phyloP scores from a whole-genome alignment of 2,797 vertebrate species.

The Halcyon badia region DNA sequence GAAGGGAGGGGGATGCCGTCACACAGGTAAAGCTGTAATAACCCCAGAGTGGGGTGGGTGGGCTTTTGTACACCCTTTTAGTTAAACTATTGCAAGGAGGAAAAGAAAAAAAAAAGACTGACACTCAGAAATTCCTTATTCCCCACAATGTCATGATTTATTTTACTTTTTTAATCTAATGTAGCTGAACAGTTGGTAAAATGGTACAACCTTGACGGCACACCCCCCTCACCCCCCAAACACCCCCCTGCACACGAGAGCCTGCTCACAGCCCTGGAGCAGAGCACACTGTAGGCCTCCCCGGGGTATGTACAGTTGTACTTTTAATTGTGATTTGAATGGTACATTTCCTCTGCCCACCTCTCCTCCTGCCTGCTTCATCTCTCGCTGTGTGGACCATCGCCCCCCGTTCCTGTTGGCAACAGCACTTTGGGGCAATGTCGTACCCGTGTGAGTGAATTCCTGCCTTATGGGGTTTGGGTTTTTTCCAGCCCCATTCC shows the following conservation, averaged over 20 bases:
- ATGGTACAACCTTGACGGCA: conserved; percentile 77
- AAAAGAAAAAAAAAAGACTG: rapidly evolving
- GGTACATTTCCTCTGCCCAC: conserved; percentile 77
- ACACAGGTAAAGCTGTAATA: neutral
- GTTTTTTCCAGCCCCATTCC: neutral
- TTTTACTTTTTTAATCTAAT: neutral
- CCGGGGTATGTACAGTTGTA: conserved; percentile 72
- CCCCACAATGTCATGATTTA: neutral
- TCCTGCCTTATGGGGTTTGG: neutral
- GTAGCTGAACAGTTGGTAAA: conserved; percentile 45
- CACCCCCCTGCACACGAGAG: rapidly evolving
- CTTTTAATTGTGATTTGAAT: conserved; percentile 78
- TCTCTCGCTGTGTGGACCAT: conserved; percentile 72
- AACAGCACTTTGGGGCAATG: conserved; percentile 78
- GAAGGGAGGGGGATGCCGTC: neutral
- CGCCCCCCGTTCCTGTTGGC: neutral
- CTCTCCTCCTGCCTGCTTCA: conserved; percentile 65
- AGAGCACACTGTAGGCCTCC: neutral
- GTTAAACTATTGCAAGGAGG: neutral
- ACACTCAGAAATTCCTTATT: neutral
- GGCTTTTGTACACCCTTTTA: neutral
- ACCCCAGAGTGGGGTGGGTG: rapidly evolving
- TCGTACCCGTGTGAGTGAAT: conserved; percentile 82
- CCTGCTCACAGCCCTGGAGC: conserved; percentile 22
- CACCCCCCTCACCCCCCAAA: neutral